Percentiles rank a stretch among this genome's conserved stretches.
These are phyloP conservation scores for Chelonus formosanus DNA, from an alignment of 2,888 invertebrate species.

Conservation along the genomic window DNA sequence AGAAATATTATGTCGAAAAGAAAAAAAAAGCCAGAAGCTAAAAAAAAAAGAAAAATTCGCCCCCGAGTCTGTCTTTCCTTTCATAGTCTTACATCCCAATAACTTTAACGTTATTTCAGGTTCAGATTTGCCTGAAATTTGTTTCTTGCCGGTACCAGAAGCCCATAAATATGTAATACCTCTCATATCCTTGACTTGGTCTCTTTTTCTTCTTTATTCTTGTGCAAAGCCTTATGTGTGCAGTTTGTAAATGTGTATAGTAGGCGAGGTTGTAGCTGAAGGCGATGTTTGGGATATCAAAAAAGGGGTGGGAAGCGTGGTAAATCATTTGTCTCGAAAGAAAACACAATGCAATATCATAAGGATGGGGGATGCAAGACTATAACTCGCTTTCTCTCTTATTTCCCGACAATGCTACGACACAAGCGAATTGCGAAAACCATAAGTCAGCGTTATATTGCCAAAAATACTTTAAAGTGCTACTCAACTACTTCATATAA, in stretches of 20 bases:
- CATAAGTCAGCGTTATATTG: slow-evolving; percentile 64
- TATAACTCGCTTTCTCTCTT: slow-evolving; percentile 34
- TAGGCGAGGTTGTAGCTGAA: slow-evolving; percentile 9
- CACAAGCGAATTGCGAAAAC: slow-evolving; percentile 49
- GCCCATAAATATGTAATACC: slow-evolving; percentile 65
- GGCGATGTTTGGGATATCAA: slow-evolving; percentile 34
- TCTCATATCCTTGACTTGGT: slow-evolving; percentile 46
- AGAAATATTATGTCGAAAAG: slow-evolving; percentile 12
- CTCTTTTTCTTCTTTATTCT: slow-evolving; percentile 21
- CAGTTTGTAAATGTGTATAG: slow-evolving; percentile 46
- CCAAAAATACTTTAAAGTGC: slow-evolving; percentile 64
- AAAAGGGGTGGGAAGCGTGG: slow-evolving; percentile 52
- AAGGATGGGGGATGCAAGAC: slow-evolving; percentile 32
- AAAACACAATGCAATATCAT: slow-evolving; percentile 59
- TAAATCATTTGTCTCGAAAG: slow-evolving; percentile 64
- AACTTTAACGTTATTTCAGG: slow-evolving; percentile 60
- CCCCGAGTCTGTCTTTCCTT: slow-evolving; percentile 28
- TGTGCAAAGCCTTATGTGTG: slow-evolving; percentile 55
- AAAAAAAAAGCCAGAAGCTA: slow-evolving; percentile 17
- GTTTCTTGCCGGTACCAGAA: slow-evolving; percentile 59
- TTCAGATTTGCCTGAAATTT: slow-evolving; percentile 62
- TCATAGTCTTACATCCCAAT: slow-evolving; percentile 49
- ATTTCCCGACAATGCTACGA: slow-evolving; percentile 35
- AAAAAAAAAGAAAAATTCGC: slow-evolving; percentile 20
- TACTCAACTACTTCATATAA: slow-evolving; percentile 46